Base-by-base conservation (phyloP, 2,797 vertebrate genomes). In the Valencia hispanica region DNA sequence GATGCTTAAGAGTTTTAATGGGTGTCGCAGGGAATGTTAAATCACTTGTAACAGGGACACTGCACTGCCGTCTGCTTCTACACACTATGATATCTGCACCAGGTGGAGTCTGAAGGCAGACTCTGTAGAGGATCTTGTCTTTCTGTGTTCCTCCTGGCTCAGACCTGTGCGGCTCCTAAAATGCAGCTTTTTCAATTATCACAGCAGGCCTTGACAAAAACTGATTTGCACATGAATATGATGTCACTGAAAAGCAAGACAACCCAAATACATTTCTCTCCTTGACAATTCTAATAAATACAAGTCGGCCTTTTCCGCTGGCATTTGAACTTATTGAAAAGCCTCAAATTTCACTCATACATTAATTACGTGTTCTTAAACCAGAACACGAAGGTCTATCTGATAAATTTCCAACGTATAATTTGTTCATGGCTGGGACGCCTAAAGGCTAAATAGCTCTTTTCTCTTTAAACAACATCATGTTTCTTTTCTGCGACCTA, bases 401-500 rank as follows among this genome's bases (percentile, higher is more conserved):
- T 69, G 76, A 84, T 80, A 43, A 83, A 88, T 63, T 74, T 7
- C 5, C 27, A 6, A 27, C 61, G 47, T 66, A 57, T 55, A 80
- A 75, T 77, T 4, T 48, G n/a, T 73, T 73, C 57, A 63, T 25
- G 10, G 66, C 32, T 63, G 10, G n/a, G 59, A 30, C 68, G 66
- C 81, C 82, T 36, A 25, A 74, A 84, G 83, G 80, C 74, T 14
- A 1, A 73, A 83, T 69, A 41, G 36, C 59, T 70, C 14, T 68
- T 81, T 86, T 82, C 48, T 74, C 77, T 71, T 65, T 77, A 69
- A 80, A 73, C 73, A 81, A 81, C 73, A 71, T 74, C 36, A 53
- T 78, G 50, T 73, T 78, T 70, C 11, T 74, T 85, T 80, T 79
- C 82, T 73, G 15, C 66, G n/a, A 53, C 72, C 79, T 85, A 79